phyloP scores from a whole-genome alignment of 2,113 vertebrate species.

The Antechinus stuartii region DNA sequence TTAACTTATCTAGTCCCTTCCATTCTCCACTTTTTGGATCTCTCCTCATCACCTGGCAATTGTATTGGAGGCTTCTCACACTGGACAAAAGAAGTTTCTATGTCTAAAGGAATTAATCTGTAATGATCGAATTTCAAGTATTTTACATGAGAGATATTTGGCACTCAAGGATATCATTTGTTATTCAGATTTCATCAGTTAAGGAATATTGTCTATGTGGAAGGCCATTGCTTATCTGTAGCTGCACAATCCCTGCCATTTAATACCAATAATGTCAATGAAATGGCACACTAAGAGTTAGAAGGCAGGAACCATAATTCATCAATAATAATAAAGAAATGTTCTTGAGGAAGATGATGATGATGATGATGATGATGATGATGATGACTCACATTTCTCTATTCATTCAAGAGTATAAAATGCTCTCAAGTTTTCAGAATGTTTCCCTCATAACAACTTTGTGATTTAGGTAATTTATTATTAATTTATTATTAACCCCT shows the following conservation, averaged over 20 bases:
- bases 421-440: not conserved
- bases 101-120: not conserved
- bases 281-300: not conserved
- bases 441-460: not conserved
- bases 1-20: no score
- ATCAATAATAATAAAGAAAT: no score
- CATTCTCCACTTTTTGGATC: no score
- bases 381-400: not conserved
- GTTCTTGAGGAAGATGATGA: no score
- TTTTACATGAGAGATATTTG: not conserved
- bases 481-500: not conserved
- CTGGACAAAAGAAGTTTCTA: not conserved
- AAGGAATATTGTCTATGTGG: not conserved
- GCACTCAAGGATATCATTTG: not conserved
- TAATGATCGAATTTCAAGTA: not conserved
- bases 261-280: not conserved
- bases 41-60: no score
- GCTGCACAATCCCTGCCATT: not conserved
- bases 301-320: not conserved
- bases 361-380: not conserved
- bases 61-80: no score
- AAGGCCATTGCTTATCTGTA: not conserved
- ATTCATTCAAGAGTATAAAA: not conserved
- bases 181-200: not conserved
- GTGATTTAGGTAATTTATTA: not conserved